Evolutionary conservation across 2,797 vertebrate genomes (phyloP).

Genomic region (Cetoscarus ocellatus): DNA sequence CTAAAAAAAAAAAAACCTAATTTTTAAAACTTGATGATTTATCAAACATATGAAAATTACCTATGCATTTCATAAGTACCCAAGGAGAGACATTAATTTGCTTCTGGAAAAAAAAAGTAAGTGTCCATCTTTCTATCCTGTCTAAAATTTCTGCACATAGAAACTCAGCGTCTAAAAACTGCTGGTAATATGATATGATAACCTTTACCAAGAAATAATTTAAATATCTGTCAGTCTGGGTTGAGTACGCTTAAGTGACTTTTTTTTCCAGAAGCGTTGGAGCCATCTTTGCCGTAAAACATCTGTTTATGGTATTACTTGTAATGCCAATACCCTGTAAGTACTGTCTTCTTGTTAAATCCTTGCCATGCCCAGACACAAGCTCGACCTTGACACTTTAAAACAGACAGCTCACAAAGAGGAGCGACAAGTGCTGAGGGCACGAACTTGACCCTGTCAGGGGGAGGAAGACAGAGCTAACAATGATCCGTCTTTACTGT

Average conservation of each 20-base stretch:
- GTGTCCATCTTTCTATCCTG: too few species aligned
- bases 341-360: slow-evolving; percentile 34
- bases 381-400: slow-evolving; percentile 42
- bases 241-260: neutral
- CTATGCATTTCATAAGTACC: too few species aligned
- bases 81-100: too few species aligned
- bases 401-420: slow-evolving; percentile 37
- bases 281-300: slow-evolving; percentile 2
- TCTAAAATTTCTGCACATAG: too few species aligned
- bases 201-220: neutral
- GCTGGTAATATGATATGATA: too few species aligned
- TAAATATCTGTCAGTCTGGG: neutral
- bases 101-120: too few species aligned
- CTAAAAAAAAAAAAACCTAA: too few species aligned
- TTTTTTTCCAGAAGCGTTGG: neutral
- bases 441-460: slow-evolving; percentile 47
- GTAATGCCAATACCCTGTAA: neutral
- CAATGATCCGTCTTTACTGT: slow-evolving; percentile 1
- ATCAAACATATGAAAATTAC: too few species aligned
- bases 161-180: neutral
- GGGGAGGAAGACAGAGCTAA: slow-evolving; percentile 12
- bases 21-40: too few species aligned
- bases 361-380: slow-evolving; percentile 40
- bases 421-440: slow-evolving; percentile 31
- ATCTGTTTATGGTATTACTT: slow-evolving; percentile 27